Percentiles rank a stretch among this genome's conserved stretches.
Evolutionary conservation across 2,888 invertebrate species (phyloP).

Genomic region (Plebejus melissa): DNA sequence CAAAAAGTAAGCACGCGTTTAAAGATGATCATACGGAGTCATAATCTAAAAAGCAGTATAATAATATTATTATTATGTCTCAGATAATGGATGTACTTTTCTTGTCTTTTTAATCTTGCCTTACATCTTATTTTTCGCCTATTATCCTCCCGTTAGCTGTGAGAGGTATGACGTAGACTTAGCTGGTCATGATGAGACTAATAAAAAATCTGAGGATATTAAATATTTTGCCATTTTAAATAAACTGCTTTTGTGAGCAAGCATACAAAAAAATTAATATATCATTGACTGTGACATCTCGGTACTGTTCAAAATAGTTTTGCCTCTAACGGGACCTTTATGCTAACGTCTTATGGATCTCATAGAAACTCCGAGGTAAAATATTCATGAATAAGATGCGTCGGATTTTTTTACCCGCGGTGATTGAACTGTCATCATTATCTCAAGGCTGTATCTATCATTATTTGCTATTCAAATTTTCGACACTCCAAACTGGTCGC

Average conservation of each 20-base stretch:
- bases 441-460: conserved; percentile 38
- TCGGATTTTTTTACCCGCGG: conserved; percentile 47
- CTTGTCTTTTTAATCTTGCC: too few species aligned
- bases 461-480: conserved; percentile 27
- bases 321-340: not conserved
- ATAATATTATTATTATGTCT: too few species aligned
- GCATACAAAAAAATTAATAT: conserved; percentile 18
- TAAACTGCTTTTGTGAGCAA: not conserved
- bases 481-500: not conserved
- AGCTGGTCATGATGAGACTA: not conserved
- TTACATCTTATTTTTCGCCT: too few species aligned
- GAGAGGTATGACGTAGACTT: not conserved
- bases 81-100: too few species aligned
- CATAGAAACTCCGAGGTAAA: not conserved
- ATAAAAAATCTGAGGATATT: not conserved
- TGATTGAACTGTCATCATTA: conserved; percentile 49
- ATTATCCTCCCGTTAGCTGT: too few species aligned
- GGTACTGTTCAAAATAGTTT: not conserved
- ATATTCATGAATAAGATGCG: conserved; percentile 36
- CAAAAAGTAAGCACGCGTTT: too few species aligned
- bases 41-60: too few species aligned
- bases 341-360: not conserved
- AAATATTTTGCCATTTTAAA: not conserved
- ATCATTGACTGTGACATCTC: not conserved
- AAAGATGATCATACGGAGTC: too few species aligned